These are phyloP conservation scores for Oscheius sp. DNA, from an alignment of 2,888 invertebrate genomes.

Conservation along the genomic window DNA sequence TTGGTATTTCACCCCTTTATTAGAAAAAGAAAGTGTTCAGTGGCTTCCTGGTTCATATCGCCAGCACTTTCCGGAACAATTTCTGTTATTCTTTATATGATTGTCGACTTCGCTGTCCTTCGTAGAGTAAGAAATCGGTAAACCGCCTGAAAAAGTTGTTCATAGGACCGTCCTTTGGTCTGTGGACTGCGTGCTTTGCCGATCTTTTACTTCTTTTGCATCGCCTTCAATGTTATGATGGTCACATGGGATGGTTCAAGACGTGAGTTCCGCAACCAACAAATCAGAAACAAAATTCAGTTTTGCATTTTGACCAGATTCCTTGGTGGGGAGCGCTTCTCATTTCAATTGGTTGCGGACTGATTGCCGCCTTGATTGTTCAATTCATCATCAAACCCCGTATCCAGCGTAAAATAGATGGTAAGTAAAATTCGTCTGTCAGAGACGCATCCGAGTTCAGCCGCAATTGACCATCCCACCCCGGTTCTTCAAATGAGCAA, in stretches of 20 bases:
- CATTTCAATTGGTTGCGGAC: conserved; percentile 81
- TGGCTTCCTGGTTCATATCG: conserved; percentile 95
- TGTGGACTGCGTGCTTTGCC: conserved; percentile 88
- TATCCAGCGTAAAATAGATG: conserved; percentile 57
- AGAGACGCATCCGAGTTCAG: conserved; percentile 6
- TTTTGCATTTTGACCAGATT: conserved; percentile 89
- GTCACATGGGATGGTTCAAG: conserved; percentile 90
- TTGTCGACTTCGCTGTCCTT: conserved; percentile 84
- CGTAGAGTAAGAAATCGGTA: conserved; percentile 38
- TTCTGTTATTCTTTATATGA: conserved; percentile 84
- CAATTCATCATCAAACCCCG: conserved; percentile 65
- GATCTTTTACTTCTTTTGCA: conserved; percentile 89
- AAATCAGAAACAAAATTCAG: conserved; percentile 75
- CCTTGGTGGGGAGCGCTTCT: conserved; percentile 80
- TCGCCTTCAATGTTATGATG: conserved; percentile 91
- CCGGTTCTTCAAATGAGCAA: background rate
- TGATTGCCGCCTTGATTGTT: conserved; percentile 75
- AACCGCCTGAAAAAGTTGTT: background rate
- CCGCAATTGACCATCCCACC: background rate
- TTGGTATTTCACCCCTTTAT: conserved; percentile 74
- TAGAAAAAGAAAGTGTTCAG: conserved; percentile 73
- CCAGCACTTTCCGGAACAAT: conserved; percentile 90
- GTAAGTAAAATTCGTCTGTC: conserved; percentile 5
- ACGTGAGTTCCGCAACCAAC: conserved; percentile 25
- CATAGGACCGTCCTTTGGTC: conserved; percentile 54